Percentiles rank a stretch among this genome's conserved stretches.
Conservation (phyloP, 2,888 invertebrate genomes). For the Calephelis perditalis region DNA sequence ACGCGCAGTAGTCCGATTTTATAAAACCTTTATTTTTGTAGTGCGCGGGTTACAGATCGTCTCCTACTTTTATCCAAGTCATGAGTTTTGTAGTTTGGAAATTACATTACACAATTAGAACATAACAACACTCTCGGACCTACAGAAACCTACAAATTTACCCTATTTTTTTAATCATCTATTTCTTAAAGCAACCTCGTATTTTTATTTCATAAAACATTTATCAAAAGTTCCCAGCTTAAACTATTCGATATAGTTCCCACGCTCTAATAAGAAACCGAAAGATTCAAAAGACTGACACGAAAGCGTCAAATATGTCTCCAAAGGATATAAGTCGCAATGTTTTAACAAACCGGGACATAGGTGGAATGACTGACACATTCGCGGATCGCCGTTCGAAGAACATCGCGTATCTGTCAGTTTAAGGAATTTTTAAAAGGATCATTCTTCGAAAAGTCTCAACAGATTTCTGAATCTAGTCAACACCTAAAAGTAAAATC, state of each 20-base stretch:
- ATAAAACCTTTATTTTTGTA: no score
- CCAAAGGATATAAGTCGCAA: constrained; percentile 49
- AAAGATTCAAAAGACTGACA: constrained; percentile 47
- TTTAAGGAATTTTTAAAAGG: constrained; percentile 49
- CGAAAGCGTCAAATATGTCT: constrained; percentile 67
- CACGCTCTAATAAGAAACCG: constrained; percentile 45
- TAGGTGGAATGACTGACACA: constrained; percentile 73
- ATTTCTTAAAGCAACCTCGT: no score
- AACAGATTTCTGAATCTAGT: constrained; percentile 30
- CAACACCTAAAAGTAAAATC: constrained; percentile 15
- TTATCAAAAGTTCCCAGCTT: neutral
- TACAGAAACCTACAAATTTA: no score
- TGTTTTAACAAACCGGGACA: constrained; percentile 67
- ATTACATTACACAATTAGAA: no score
- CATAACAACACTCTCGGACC: no score
- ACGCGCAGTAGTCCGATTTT: no score
- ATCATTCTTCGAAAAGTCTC: constrained; percentile 41
- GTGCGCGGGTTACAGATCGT: no score
- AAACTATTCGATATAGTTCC: constrained; percentile 35
- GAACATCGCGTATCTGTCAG: constrained; percentile 53
- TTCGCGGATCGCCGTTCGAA: constrained; percentile 55
- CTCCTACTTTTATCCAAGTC: no score
- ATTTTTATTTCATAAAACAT: no score
- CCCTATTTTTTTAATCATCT: no score
- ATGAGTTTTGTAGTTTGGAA: no score